A percentile compares a stretch with the other conserved stretches of the same genome.
phyloP scores from a whole-genome alignment of 2,888 invertebrate species.

The Ypsolopha sequella region DNA sequence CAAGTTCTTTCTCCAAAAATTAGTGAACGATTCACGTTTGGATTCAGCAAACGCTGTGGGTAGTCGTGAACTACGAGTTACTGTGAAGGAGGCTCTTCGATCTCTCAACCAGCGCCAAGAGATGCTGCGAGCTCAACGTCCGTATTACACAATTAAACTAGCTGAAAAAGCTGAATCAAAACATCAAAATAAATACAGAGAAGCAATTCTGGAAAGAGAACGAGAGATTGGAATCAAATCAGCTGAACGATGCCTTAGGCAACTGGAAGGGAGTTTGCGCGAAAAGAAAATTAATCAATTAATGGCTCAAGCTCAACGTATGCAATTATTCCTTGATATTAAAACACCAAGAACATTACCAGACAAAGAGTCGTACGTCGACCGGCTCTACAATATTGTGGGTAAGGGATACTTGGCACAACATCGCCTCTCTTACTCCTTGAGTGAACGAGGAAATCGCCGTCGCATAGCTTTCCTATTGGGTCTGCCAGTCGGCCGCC shows the following conservation, averaged over 20 bases:
- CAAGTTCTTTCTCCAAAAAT: constrained; percentile 51
- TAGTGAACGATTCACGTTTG: constrained; percentile 40
- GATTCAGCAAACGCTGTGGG: constrained; percentile 48
- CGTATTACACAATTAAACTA: constrained; percentile 53
- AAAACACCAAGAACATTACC: constrained; percentile 53
- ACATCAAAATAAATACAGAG: constrained; percentile 47
- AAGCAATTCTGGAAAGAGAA: constrained; percentile 38
- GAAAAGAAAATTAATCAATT: constrained; percentile 45
- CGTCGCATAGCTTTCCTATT: constrained; percentile 58
- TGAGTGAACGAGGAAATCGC: constrained; percentile 55
- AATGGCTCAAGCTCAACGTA: constrained; percentile 52
- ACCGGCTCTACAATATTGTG: constrained; percentile 50
- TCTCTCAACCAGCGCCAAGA: constrained; percentile 52
- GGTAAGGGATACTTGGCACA: constrained; percentile 54
- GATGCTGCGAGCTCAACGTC: constrained; percentile 53
- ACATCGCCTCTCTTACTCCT: constrained; percentile 51
- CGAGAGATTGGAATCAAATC: constrained; percentile 48
- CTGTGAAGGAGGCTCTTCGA: constrained; percentile 40
- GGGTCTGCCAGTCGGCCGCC: constrained; percentile 51
- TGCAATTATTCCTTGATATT: constrained; percentile 52
- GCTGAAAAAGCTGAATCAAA: constrained; percentile 54
- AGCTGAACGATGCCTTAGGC: constrained; percentile 40
- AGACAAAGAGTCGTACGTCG: constrained; percentile 50
- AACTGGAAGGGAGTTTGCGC: constrained; percentile 44
- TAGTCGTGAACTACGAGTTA: constrained; percentile 28